Evolutionary conservation across 2,888 invertebrate genomes (phyloP), one percentile per base, ranked within the genome.

Genomic region (Tineola bisselliella): DNA sequence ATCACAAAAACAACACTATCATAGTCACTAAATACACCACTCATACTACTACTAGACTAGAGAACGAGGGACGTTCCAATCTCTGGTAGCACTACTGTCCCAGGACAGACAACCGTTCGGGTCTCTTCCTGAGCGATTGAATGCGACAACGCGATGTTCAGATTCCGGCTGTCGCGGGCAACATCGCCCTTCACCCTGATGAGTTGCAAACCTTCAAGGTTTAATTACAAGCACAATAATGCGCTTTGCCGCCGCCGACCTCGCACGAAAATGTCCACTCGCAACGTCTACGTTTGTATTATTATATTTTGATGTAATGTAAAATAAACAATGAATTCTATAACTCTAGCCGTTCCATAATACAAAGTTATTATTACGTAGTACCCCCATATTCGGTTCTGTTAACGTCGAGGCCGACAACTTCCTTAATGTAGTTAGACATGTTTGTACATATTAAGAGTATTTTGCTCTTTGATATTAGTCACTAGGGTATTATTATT

Each of bases 121-220:
- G 52, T 57, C 57, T 61, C 61, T 61, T 61, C 61, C 61, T 38
- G 43, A n/a, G 61, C 43, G 56, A 33, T 12, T 52, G 54, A 52
- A 48, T 61, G 44, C 48, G 19, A 31, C 33, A 52, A 48, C 57
- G 44, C 48, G 19, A 25, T 54, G 60, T 8, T 38, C 60, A 15
- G 61, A 15, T 33, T 12, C 11, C 61, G 15, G 54, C 61, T 4
- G 25, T 31, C 52, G 18, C 44, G 43, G 12, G 52, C 61, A 30
- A 12, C 57, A 10, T 52, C 12, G 56, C 56, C 61, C 61, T 56
- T 61, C 54, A 56, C 61, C 57, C 56, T 61, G 61, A 61, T 61
- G 61, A 57, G 44, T 61, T 43, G 61, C 61, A 61, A 43, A 13
- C 56, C 61, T 56, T 57, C 56, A 61, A 57, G 61, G 61, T 61